These are phyloP conservation scores for Aphelocoma californica DNA, from an alignment of 2,797 vertebrate genomes.

Conservation along the genomic window DNA sequence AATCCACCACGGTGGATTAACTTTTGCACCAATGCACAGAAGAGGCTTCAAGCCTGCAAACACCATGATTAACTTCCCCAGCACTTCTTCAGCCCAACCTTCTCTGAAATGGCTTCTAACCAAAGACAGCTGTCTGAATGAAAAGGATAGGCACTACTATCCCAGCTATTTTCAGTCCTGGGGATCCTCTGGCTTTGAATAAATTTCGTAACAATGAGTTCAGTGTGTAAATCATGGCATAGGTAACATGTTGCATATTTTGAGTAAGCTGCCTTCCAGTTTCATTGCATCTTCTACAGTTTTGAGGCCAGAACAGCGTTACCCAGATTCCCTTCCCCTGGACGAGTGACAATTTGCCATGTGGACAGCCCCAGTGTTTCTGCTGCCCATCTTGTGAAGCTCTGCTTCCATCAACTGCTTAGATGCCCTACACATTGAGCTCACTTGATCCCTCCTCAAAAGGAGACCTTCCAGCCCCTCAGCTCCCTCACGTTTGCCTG, in stretches of 20 bases:
- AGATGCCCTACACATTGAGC: background rate
- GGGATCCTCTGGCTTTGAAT: background rate
- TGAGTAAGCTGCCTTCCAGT: background rate
- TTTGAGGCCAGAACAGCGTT: background rate
- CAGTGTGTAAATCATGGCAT: background rate
- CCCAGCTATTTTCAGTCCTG: background rate
- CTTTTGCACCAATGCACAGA: background rate
- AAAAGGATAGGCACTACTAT: background rate
- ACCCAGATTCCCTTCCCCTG: background rate
- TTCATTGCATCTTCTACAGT: background rate
- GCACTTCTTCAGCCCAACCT: background rate
- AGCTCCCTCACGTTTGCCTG: background rate
- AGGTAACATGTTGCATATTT: background rate
- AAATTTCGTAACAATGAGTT: background rate
- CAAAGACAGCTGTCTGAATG: background rate
- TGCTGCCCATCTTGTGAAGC: background rate
- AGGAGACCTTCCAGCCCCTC: background rate
- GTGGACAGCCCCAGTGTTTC: background rate
- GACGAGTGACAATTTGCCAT: fast-evolving
- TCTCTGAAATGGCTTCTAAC: background rate
- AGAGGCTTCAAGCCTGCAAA: background rate
- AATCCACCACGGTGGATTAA: background rate
- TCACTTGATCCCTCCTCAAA: background rate
- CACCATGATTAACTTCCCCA: background rate
- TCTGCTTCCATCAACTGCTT: background rate